A percentile compares a stretch with the other conserved stretches of the same genome.
Evolutionary conservation across 2,113 vertebrate species (phyloP).

Genomic region (Solea senegalensis): DNA sequence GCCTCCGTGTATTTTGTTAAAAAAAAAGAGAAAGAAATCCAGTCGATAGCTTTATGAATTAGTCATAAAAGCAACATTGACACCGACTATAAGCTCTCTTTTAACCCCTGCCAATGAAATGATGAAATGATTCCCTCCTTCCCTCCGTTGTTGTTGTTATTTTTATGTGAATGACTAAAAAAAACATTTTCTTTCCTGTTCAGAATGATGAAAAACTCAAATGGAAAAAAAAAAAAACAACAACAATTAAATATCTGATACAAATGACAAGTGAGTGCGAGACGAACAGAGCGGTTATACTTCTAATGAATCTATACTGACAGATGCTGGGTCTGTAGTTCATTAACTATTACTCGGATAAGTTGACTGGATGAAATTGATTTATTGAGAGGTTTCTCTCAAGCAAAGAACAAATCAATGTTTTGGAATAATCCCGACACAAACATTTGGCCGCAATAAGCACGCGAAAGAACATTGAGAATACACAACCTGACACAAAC

Average conservation of each 20-base stretch:
- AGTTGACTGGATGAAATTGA: not conserved
- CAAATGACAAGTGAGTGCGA: not conserved
- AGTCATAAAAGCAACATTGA: constrained; percentile 56
- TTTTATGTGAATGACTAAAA: not conserved
- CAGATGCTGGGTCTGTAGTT: not conserved
- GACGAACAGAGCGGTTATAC: not conserved
- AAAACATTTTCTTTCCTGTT: constrained; percentile 24
- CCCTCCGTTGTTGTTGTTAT: not conserved
- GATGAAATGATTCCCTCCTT: constrained; percentile 11
- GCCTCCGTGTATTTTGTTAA: constrained; percentile 47
- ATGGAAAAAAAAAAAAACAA: not conserved
- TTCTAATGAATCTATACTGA: constrained; percentile 4
- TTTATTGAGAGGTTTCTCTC: constrained; percentile 4
- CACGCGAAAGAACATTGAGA: not conserved
- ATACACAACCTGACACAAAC: too few relatives aligned
- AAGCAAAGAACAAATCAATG: not conserved
- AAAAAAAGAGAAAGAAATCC: constrained; percentile 14
- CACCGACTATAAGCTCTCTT: constrained; percentile 36
- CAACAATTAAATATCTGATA: constrained; percentile 8
- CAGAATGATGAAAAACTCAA: constrained; percentile 23
- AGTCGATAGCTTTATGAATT: constrained; percentile 61
- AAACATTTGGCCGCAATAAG: not conserved
- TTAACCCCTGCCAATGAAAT: constrained; percentile 35
- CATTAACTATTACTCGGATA: not conserved
- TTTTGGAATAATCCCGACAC: too few relatives aligned